Evolutionary conservation across 2,797 vertebrate species (phyloP).

Genomic region (Lepus oiostolus): DNA sequence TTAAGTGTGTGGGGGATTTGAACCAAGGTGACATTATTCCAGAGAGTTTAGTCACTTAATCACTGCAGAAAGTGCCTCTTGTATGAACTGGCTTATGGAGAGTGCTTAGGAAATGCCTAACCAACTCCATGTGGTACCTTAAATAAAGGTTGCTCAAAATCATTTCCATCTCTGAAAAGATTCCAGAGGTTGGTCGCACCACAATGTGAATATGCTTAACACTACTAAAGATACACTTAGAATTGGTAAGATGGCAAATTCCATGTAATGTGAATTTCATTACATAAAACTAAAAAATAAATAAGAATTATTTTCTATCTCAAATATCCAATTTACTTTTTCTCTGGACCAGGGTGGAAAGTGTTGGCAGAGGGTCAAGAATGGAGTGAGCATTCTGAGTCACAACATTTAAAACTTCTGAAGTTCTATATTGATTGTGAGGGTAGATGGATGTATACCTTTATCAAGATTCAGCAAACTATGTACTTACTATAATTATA

Average conservation of each 20-base stretch:
- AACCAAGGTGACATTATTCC: background rate
- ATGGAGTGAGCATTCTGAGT: background rate
- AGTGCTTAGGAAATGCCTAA: background rate
- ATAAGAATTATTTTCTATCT: background rate
- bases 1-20: background rate
- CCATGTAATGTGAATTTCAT: background rate
- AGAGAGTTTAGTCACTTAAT: background rate
- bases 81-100: background rate
- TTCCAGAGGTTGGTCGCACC: background rate
- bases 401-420: background rate
- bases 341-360: background rate
- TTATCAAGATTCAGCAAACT: background rate
- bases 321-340: background rate
- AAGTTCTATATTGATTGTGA: background rate
- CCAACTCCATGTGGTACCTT: background rate
- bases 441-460: background rate
- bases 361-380: background rate
- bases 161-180: background rate
- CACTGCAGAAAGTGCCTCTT: background rate
- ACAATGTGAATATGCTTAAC: background rate
- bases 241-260: background rate
- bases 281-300: conserved; percentile 28
- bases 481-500: background rate
- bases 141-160: background rate
- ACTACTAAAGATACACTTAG: background rate